Percentiles rank a stretch among this genome's conserved stretches.
phyloP scores from a whole-genome alignment of 2,888 invertebrate species.

The Xestia xanthographa region DNA sequence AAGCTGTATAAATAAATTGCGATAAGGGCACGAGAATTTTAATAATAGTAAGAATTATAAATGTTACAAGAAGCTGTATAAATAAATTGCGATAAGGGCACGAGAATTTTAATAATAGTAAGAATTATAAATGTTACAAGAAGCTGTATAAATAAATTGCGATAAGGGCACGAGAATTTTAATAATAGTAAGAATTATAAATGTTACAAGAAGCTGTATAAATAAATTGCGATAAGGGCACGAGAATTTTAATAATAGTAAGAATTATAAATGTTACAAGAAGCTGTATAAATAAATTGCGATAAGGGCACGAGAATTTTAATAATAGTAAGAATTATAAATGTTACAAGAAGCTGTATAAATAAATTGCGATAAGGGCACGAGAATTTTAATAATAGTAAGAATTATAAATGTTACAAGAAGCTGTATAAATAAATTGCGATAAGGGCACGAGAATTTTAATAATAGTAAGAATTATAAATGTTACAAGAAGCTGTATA shows the following conservation, averaged over 20 bases:
- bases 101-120: too few species aligned
- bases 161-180: too few species aligned
- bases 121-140: not conserved
- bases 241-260: too few species aligned
- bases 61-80: not conserved
- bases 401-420: not conserved
- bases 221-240: too few species aligned
- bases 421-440: conserved; percentile 9
- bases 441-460: too few species aligned
- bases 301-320: too few species aligned
- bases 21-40: too few species aligned
- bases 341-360: not conserved
- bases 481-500: not conserved
- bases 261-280: not conserved
- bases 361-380: too few species aligned
- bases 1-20: conserved; percentile 9
- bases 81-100: too few species aligned
- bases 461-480: not conserved
- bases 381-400: too few species aligned
- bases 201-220: not conserved
- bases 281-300: conserved; percentile 9
- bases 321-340: not conserved
- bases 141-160: conserved; percentile 9
- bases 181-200: not conserved
- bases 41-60: not conserved